Evolutionary conservation across 2,113 vertebrate species (phyloP), one percentile per base, ranked within the genome.

Genomic region (Gavia stellata): DNA sequence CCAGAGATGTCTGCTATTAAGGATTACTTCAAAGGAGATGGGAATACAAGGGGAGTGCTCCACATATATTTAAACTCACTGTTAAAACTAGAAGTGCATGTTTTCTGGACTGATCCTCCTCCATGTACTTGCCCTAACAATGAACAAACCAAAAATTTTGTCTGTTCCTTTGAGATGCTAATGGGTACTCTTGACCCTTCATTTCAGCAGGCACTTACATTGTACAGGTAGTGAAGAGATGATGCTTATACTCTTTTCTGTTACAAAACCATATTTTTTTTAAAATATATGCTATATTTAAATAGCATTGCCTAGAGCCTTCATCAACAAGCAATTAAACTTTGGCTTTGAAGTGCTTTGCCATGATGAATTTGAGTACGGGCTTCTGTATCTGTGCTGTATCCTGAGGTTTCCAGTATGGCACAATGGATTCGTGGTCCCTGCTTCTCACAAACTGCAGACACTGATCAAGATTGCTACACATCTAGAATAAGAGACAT

Each of bases 351-450:
- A 75, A 79, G 21, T 53, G 44, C 20, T 88, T 84, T 85, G 12
- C 14, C 5, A 14, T 8, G 3, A 14, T 0, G 0, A 55, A 18
- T 84, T 88, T 75, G 12, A 53, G 12, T 47, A 31, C 31, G 17
- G 17, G 3, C 16, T 80, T 58, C 36, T 67, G 17, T 42, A 45
- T 40, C 50, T 81, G 26, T 66, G 10, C 8, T 1, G 3, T 44
- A 26, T 81, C 61, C 59, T 71, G 73, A 67, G 29, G 12, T 86
- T 12, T 84, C 28, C 12, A 15, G 5, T 18, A n/a, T 17, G 67
- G 29, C 33, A 49, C 7, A 40, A 15, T 18, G 17, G 31, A 5
- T 33, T 62, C 7, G 12, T 75, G 17, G 10, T 49, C 31, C 34
- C 19, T 31, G 15, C 8, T 82, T 91, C 70, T 87, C 29, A 17